phyloP scores from a whole-genome alignment of 2,797 vertebrate species.

The Malacoraja senta region DNA sequence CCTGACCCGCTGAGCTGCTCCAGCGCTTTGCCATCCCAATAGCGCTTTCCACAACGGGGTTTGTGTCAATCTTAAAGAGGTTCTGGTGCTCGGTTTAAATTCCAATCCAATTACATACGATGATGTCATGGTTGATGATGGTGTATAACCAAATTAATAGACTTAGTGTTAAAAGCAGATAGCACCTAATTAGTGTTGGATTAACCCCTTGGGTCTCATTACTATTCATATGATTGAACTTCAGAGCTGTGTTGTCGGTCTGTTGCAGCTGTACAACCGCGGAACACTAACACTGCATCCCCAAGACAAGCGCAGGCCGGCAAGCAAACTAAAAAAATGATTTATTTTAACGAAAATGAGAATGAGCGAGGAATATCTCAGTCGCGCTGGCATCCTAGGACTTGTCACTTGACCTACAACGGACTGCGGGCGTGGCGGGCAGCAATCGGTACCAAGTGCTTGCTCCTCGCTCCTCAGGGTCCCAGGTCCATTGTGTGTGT shows the following conservation, averaged over 20 bases:
- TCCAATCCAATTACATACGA: background rate
- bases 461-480: background rate
- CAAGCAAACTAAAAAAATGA: background rate
- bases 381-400: background rate
- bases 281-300: background rate
- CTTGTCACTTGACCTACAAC: background rate
- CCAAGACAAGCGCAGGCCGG: background rate
- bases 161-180: slow-evolving; percentile 30
- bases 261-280: background rate
- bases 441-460: background rate
- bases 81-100: background rate
- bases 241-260: background rate
- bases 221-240: slow-evolving; percentile 32
- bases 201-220: slow-evolving; percentile 36
- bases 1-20: no score
- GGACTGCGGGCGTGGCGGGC: background rate
- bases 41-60: background rate
- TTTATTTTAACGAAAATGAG: background rate
- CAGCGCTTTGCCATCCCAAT: background rate
- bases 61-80: background rate
- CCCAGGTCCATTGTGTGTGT: slow-evolving; percentile 23
- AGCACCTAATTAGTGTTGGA: slow-evolving; percentile 26
- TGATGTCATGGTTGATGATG: slow-evolving; percentile 22
- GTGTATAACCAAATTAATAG: slow-evolving; percentile 28
- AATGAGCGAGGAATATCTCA: background rate